phyloP scores from a whole-genome alignment of 2,113 vertebrate species.

The Uropsilus gracilis region DNA sequence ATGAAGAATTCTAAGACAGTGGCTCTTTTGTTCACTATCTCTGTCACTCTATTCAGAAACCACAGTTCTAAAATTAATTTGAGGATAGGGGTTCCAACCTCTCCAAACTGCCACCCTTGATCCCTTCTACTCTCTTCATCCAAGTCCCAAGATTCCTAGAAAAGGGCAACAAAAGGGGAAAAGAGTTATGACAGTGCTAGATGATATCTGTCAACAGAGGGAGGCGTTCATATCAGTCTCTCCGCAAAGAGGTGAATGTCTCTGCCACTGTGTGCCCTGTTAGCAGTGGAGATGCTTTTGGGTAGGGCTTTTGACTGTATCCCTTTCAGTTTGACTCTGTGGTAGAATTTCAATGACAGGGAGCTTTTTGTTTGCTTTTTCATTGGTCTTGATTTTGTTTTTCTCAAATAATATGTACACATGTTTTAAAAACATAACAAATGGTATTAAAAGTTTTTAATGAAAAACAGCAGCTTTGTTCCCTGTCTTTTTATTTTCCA shows the following conservation, averaged over 20 bases:
- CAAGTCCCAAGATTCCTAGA: not conserved
- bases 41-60: not conserved
- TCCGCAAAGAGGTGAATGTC: not conserved
- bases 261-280: no score
- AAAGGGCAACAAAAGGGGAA: not conserved
- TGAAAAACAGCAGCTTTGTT: not conserved
- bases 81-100: not conserved
- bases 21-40: not conserved
- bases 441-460: not conserved
- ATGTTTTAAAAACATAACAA: not conserved
- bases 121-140: not conserved
- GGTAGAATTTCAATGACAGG: not conserved
- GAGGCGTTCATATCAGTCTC: not conserved
- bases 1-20: not conserved
- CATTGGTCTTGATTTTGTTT: not conserved
- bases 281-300: not conserved
- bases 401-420: not conserved
- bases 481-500: not conserved
- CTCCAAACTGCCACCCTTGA: not conserved
- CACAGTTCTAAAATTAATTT: not conserved
- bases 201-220: not conserved
- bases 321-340: not conserved
- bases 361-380: not conserved
- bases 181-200: not conserved
- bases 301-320: not conserved